phyloP scores from a whole-genome alignment of 2,113 vertebrate genomes.

The Anoplopoma fimbria region DNA sequence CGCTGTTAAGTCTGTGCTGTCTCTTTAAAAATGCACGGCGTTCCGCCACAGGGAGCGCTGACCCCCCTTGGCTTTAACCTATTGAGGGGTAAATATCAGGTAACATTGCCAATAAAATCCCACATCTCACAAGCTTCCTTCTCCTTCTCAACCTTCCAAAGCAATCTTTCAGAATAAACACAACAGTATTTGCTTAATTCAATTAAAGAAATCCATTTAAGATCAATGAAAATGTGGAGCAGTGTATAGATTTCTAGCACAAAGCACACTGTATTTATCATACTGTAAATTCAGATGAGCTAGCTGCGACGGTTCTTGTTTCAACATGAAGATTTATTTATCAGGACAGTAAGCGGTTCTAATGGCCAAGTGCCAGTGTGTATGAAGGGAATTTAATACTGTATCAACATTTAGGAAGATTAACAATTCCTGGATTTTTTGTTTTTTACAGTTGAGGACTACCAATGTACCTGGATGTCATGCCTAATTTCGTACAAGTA shows the following conservation, averaged over 20 bases:
- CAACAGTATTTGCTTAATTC: constrained; percentile 17
- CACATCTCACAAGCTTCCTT: constrained; percentile 28
- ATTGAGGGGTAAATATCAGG: constrained; percentile 85
- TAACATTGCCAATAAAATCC: constrained; percentile 71
- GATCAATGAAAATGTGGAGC: constrained; percentile 8
- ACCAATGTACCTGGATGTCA: constrained; percentile 31
- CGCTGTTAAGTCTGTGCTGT: constrained; percentile 77
- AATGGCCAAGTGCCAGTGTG: background rate
- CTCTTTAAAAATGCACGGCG: constrained; percentile 83
- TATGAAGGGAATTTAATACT: constrained; percentile 16
- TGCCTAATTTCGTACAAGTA: constrained; percentile 30
- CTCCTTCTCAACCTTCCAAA: constrained; percentile 40
- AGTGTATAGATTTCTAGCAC: constrained; percentile 12
- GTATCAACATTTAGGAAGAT: constrained; percentile 26
- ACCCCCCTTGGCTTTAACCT: constrained; percentile 82
- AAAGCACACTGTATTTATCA: background rate
- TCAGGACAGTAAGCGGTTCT: constrained; percentile 22
- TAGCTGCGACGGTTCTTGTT: constrained; percentile 2
- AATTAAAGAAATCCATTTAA: constrained; percentile 39
- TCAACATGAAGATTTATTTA: constrained; percentile 23
- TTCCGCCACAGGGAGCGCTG: constrained; percentile 73
- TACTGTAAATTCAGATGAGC: constrained; percentile 22
- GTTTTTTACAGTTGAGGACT: constrained; percentile 23
- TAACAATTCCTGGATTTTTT: constrained; percentile 32
- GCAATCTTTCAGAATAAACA: constrained; percentile 14